These are phyloP conservation scores for Antitype chi DNA, from an alignment of 2,888 invertebrate genomes.

Conservation along the genomic window DNA sequence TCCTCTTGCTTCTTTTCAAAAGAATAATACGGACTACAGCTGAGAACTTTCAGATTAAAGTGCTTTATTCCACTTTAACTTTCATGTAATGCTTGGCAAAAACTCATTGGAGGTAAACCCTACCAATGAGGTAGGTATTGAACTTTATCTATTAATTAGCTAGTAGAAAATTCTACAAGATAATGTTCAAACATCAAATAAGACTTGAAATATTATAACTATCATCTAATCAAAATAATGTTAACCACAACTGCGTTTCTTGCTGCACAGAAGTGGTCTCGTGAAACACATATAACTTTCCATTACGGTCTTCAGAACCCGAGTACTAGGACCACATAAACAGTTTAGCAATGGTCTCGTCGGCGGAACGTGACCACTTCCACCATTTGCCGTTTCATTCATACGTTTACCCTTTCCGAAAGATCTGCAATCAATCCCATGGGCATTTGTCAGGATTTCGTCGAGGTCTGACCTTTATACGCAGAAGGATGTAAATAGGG, in stretches of 20 bases:
- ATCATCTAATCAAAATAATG: neutral
- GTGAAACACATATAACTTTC: neutral
- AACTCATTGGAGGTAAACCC: conserved; percentile 1
- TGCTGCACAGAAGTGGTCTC: neutral
- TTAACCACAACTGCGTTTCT: neutral
- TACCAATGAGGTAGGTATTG: neutral
- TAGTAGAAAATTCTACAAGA: neutral
- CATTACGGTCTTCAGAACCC: conserved; percentile 11
- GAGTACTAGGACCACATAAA: conserved; percentile 51
- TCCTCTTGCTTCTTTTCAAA: conserved; percentile 41
- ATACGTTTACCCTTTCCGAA: conserved; percentile 46
- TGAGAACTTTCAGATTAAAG: conserved; percentile 75
- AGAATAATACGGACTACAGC: conserved; percentile 69
- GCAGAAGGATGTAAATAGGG: conserved; percentile 54
- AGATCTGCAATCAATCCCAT: conserved; percentile 50
- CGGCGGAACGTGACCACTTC: conserved; percentile 48
- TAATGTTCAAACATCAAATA: neutral
- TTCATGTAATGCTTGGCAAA: conserved; percentile 65
- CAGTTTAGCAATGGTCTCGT: conserved; percentile 35
- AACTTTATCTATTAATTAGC: conserved; percentile 18
- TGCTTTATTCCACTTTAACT: conserved; percentile 75
- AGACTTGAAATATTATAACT: neutral
- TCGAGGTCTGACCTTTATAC: conserved; percentile 58
- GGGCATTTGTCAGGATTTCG: conserved; percentile 58
- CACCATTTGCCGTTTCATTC: conserved; percentile 52